Base-by-base conservation (phyloP, 2,888 invertebrate species). In the Brachypalpus laphriformis region DNA sequence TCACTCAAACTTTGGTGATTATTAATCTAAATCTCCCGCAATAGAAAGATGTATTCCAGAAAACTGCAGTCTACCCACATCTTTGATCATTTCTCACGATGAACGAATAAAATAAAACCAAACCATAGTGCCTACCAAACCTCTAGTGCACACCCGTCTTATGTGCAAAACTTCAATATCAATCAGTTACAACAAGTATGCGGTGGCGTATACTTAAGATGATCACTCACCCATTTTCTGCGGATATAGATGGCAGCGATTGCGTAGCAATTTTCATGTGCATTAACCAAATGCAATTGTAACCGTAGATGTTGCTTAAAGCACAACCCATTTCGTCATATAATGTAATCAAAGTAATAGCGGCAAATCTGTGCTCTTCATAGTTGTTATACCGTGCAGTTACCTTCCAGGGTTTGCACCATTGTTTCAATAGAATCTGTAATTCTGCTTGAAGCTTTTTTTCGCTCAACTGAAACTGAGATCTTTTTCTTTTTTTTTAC, bases 181-280 rank as follows among this genome's bases (percentile, higher is more conserved):
- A 82, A 77, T 82, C 82, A 72, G 40, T 61, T 82, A 59, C 42
- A 57, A 76, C 71, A 59, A 54, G 65, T 22, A 37, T 57, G 31
- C 18, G 49, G 49, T 25, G 49, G 45, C 22, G 72, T 54, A 59
- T 65, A 85, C 81, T 85, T 81, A 85, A 71, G 75, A 61, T 45
- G 71, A 74, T 81, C 85, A 66, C 75, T 85, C 85, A 85, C 85
- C 85, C 81, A 85, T 85, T 75, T 85, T 70, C 42, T 65, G 59
- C 75, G 54, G 47, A 45, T 65, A 31, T 28, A 85, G 65, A 81
- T 63, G 70, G 51, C 40, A 70, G 65, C 65, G 34, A 81, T 85
- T 81, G 72, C 59, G 70, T 66, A 71, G 57, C 45, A 66, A 85
- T 85, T 80, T 83, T 75, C 68, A 57, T 80, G 74, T 80, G 74